Evolutionary conservation across 1,140 invertebrate species (phyloP).

Genomic region (Drosophila bocqueti): DNA sequence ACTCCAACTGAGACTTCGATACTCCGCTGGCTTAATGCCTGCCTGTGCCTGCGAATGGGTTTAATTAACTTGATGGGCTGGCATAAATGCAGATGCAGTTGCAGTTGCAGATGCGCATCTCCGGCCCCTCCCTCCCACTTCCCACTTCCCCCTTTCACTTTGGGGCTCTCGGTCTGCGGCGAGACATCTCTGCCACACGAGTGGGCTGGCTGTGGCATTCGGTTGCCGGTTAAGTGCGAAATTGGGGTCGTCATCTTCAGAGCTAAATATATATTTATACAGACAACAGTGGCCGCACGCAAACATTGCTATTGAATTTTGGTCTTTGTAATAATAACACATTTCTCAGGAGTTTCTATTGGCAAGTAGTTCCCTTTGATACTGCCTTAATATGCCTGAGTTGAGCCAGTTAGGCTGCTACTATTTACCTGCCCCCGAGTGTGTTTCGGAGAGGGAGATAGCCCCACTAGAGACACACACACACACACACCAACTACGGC

Average conservation of each 20-base stretch:
- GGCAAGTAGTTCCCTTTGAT: neutral
- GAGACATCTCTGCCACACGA: slow-evolving; percentile 46
- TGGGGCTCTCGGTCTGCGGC: slow-evolving; percentile 9
- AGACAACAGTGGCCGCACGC: neutral
- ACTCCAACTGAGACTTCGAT: slow-evolving; percentile 1
- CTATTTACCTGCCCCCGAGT: neutral
- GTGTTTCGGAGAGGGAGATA: slow-evolving; percentile 7
- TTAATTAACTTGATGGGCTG: slow-evolving; percentile 59
- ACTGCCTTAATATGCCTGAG: neutral
- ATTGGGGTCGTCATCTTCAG: slow-evolving; percentile 65
- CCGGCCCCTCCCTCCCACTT: neutral
- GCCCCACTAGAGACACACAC: slow-evolving; percentile 2
- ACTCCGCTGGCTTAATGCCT: slow-evolving; percentile 4
- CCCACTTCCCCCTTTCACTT: neutral
- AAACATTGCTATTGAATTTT: neutral
- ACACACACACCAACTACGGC: neutral
- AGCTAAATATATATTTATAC: neutral
- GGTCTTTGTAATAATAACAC: neutral
- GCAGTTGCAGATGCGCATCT: slow-evolving; percentile 6
- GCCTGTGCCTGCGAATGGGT: slow-evolving; percentile 12
- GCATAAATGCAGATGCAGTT: slow-evolving; percentile 27
- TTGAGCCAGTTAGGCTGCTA: neutral
- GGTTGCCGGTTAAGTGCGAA: slow-evolving; percentile 64
- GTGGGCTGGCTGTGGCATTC: slow-evolving; percentile 36
- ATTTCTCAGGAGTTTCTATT: neutral